Conservation (phyloP, 2,888 invertebrate species). For the Cheilosia grossa region DNA sequence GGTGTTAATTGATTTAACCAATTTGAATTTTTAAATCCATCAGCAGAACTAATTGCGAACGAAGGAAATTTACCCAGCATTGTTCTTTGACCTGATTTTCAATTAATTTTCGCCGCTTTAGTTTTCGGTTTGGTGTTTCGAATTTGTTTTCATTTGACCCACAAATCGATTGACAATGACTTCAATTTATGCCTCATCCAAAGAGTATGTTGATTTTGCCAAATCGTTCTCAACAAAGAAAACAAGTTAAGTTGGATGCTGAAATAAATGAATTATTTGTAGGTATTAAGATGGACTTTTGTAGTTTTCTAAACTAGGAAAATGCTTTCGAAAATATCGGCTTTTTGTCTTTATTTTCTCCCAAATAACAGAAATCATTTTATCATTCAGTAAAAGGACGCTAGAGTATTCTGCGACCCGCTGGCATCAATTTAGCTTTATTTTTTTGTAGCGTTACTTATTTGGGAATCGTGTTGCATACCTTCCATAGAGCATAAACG, state of each 20-base stretch:
- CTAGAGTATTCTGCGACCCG: no score
- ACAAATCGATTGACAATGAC: conserved; percentile 59
- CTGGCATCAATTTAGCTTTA: no score
- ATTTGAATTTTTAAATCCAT: conserved; percentile 50
- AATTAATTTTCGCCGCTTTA: conserved; percentile 31
- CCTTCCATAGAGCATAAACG: no score
- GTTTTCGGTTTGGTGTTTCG: conserved; percentile 19
- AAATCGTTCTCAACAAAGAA: no score
- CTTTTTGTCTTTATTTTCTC: neutral
- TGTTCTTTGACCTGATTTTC: conserved; percentile 63
- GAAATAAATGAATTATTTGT: no score
- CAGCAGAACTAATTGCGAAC: conserved; percentile 50
- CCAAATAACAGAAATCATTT: neutral
- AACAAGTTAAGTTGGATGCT: no score
- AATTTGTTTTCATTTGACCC: conserved; percentile 43
- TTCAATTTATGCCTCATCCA: conserved; percentile 12
- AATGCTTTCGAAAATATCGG: neutral
- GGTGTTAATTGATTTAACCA: conserved; percentile 53
- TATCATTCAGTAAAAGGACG: neutral
- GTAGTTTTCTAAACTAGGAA: neutral
- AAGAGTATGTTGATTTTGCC: no score
- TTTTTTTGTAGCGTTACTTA: no score
- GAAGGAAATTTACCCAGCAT: conserved; percentile 48
- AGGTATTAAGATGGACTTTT: no score
- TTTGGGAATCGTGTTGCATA: no score